These are phyloP conservation scores for Drosophila pachea DNA, from an alignment of 1,140 invertebrate species.

Conservation along the genomic window DNA sequence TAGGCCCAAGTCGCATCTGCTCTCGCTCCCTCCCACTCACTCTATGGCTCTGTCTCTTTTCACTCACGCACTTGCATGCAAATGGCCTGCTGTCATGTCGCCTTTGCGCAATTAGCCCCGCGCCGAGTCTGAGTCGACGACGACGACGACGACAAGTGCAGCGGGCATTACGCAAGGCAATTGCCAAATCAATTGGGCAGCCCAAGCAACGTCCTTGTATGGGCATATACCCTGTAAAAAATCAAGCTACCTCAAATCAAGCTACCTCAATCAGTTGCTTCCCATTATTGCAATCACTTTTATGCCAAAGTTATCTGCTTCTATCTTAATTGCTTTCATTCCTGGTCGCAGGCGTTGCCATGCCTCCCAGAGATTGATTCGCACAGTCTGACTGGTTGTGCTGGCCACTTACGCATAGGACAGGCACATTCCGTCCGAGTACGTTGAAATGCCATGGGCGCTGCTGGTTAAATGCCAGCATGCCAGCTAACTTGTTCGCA, in stretches of 20 bases:
- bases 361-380: no score
- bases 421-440: background rate
- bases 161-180: conserved; percentile 45
- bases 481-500: conserved; percentile 32
- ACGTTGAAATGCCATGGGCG: conserved; percentile 21
- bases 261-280: no score
- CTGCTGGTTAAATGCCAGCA: conserved; percentile 19
- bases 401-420: background rate
- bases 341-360: no score
- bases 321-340: no score
- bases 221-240: conserved; percentile 15
- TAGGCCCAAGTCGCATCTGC: conserved; percentile 24
- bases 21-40: conserved; percentile 4
- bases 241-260: no score
- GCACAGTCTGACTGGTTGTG: no score
- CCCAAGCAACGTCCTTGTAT: background rate
- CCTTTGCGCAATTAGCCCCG: conserved; percentile 44
- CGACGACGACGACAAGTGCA: conserved; percentile 39
- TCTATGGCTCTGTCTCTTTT: background rate
- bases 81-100: conserved; percentile 21
- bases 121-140: conserved; percentile 11
- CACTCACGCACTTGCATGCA: conserved; percentile 38
- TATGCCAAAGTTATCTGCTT: no score
- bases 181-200: conserved; percentile 41
- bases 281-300: no score